Evolutionary conservation across 2,888 invertebrate genomes (phyloP).

Genomic region (Agrochola lota): DNA sequence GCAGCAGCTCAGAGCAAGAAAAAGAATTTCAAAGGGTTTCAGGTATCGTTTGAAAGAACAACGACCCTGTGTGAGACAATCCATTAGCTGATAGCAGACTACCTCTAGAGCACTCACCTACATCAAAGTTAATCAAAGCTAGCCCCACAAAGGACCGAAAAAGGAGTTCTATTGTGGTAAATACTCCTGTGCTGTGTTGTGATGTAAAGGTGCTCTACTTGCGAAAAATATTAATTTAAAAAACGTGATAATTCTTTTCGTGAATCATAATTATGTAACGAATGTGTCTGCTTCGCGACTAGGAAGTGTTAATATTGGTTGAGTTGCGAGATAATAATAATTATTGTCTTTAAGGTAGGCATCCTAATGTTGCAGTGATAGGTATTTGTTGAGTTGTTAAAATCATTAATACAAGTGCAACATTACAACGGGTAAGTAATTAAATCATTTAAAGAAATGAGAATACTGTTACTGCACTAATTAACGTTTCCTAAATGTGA

Average conservation of each 20-base stretch:
- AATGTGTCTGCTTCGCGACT: neutral
- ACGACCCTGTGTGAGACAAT: constrained; percentile 76
- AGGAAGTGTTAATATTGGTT: neutral
- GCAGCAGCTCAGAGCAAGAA: constrained; percentile 16
- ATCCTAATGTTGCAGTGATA: neutral
- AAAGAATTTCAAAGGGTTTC: constrained; percentile 64
- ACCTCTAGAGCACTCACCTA: constrained; percentile 84
- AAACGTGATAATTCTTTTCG: neutral
- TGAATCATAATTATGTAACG: neutral
- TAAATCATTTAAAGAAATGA: neutral
- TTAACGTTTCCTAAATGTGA: neutral
- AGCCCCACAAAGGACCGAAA: constrained; percentile 87
- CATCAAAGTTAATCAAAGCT: constrained; percentile 91
- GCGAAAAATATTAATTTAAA: neutral
- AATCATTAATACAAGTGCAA: neutral
- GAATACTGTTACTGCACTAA: neutral
- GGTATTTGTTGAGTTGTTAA: neutral
- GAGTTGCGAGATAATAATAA: no score
- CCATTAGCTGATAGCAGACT: constrained; percentile 78
- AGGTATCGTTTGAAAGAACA: constrained; percentile 73
- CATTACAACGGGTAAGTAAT: neutral
- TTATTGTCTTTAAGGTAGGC: neutral
- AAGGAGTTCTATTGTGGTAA: constrained; percentile 87
- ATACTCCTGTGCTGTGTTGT: constrained; percentile 67
- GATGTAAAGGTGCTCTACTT: constrained; percentile 75